Base-by-base conservation (phyloP, 2,888 invertebrate genomes). In the Drosophila lacicola region DNA sequence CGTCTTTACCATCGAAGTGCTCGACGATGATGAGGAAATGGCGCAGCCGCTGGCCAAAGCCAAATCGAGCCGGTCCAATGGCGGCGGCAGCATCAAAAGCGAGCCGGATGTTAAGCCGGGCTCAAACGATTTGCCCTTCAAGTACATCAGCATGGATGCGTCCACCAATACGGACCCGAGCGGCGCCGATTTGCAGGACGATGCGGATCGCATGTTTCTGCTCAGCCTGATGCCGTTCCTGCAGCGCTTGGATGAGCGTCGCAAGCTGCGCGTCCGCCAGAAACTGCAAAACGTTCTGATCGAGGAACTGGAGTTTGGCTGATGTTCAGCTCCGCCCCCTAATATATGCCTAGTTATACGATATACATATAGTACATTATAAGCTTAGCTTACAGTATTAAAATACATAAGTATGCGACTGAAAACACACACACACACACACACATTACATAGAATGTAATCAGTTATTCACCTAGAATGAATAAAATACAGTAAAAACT, bases 371-470 rank as follows among this genome's bases (percentile, higher is more conserved):
- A 19, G 44, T 79, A 69, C 47, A 65, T 68, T 61, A 60, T 85
- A 89, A 89, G 86, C 88, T 60, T 73, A 86, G 89, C 86, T 88
- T 88, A 83, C 79, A 78, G 75, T 81, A 89, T 86, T 89, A 73
- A 56, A 61, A 45, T 55, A 44, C 34, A 47, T 65, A 85, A 76
- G 62, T 44, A 69, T 53, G 64, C 66, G 88, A 82, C 82, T 82
- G 82, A 88, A 57, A 65, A 50, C 9, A 39, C 17, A 55, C 17
- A 44, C 13, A 50, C 14, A 55, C 19, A 13, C 37, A 71, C 37
- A n/a, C 25, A 44, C 42, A 45, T 57, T 79, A 68, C 84, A 66
- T 81, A 69, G 81, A 78, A 86, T 80, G 83, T 86, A 80, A 83
- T 64, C 58, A 45, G 54, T 64, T 63, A 69, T 57, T 54, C 61